Evolutionary conservation across 2,113 vertebrate species (phyloP).

Genomic region (Eclectus roratus): DNA sequence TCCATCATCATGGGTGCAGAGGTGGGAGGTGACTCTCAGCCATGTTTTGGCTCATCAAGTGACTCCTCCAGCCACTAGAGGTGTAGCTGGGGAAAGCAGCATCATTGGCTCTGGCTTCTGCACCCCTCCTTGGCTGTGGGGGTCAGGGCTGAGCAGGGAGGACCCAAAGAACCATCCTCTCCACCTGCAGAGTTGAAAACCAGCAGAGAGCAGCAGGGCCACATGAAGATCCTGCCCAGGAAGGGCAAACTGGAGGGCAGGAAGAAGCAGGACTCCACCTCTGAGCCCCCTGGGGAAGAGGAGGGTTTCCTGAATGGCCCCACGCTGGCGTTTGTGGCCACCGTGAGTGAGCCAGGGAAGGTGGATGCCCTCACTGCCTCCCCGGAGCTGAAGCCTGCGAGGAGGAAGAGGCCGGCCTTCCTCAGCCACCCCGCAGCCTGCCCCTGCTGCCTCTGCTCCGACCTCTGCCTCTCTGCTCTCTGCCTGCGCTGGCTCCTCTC

Average conservation of each 20-base stretch:
- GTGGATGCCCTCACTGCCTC: conserved; percentile 55
- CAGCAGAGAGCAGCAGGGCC: conserved; percentile 1
- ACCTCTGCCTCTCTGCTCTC: conserved; percentile 73
- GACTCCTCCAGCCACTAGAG: not conserved
- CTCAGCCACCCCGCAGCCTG: conserved; percentile 75
- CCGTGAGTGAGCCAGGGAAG: not conserved
- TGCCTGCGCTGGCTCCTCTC: conserved; percentile 82
- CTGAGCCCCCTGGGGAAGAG: conserved; percentile 42
- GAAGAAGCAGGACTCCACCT: rapidly evolving
- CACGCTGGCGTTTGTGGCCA: conserved; percentile 60
- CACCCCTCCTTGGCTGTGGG: not conserved
- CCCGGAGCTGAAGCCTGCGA: conserved; percentile 69
- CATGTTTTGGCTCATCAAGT: rapidly evolving
- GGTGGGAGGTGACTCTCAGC: not conserved
- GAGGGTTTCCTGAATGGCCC: conserved; percentile 73
- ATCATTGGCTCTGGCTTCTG: not conserved
- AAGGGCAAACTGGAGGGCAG: conserved; percentile 70
- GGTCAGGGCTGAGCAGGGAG: not conserved
- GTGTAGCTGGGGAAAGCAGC: rapidly evolving
- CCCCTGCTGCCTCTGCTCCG: conserved; percentile 79
- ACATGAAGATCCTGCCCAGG: conserved; percentile 74
- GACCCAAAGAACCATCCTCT: not conserved
- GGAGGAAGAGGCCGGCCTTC: conserved; percentile 68
- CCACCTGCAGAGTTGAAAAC: conserved; percentile 38
- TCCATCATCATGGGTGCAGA: not conserved